Evolutionary conservation across 2,113 vertebrate species (phyloP).

Genomic region (Gopherus evgoodei): DNA sequence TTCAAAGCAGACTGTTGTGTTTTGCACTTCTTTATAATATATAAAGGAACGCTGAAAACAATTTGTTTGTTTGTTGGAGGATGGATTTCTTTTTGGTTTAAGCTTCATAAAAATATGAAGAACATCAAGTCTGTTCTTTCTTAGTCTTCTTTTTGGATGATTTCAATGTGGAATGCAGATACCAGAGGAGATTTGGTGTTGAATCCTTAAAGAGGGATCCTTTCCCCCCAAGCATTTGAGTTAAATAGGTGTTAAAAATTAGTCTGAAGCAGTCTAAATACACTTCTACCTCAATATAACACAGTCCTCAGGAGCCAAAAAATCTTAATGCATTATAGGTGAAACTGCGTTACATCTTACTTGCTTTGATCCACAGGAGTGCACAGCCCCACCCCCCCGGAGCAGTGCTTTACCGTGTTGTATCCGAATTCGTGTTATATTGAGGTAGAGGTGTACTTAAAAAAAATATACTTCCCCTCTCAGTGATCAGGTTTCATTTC

Average conservation of each 20-base stretch:
- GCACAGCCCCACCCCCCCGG: too few relatives aligned
- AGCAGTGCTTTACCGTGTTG: too few relatives aligned
- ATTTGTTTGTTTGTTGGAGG: background rate
- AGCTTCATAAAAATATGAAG: background rate
- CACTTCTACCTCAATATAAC: too few relatives aligned
- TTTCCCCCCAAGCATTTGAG: background rate
- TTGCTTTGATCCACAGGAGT: too few relatives aligned
- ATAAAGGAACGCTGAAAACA: background rate
- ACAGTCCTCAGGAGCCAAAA: too few relatives aligned
- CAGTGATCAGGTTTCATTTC: background rate
- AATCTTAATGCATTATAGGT: too few relatives aligned
- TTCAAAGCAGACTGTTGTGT: background rate
- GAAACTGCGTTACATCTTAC: too few relatives aligned
- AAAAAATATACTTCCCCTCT: background rate
- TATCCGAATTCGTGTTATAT: too few relatives aligned
- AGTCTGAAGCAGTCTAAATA: background rate
- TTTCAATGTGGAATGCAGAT: background rate
- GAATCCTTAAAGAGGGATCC: background rate
- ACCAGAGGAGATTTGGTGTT: background rate
- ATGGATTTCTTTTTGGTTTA: background rate
- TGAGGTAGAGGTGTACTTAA: background rate
- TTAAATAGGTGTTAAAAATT: background rate
- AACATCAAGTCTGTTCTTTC: background rate
- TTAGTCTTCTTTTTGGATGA: background rate
- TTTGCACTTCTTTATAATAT: background rate